Base-by-base conservation (phyloP, 2,113 vertebrate species). In the Pelmatolapia mariae region DNA sequence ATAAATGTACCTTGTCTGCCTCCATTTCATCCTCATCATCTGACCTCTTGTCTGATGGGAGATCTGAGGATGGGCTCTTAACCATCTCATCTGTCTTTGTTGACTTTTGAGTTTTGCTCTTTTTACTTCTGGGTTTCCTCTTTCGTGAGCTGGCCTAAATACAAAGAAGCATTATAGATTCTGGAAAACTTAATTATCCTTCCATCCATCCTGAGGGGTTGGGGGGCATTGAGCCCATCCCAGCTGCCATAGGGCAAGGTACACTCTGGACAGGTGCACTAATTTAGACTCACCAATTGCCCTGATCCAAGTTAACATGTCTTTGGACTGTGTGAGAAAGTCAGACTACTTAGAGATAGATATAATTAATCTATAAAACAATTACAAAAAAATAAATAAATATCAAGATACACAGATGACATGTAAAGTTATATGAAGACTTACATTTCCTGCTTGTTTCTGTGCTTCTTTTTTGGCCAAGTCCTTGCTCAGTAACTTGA, bases 401-500 rank as follows among this genome's bases (percentile, higher is more conserved):
- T 3, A 50, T 29, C 71, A 47, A 76, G 15, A 47, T 19, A 29
- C 24, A 50, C 43, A 78, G 15, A 76, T 47, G 22, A 47, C 13
- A 29, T 45, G 22, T 26, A 43, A 45, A 26, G 68, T 76, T 26
- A 47, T 19, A 50, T 47, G n/a, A 4, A 11, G 18, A 97, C 98
- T 97, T 95, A 99, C 98, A 40, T 93, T 95, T 80, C 98, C 98
- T 79, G 97, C 95, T 93, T 98, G 97, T 83, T 98, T 97, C 94
- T 98, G 98, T 57, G 98, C 98, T 96, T 99, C 98, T 87, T 97
- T 99, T 88, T 96, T 98, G 87, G 98, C 98, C 92, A 99, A 96
- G 90, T 99, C 98, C 94, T 97, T 99, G 96, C 97, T 98, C 57
- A 99, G 97, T 93, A 99, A 96, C 96, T 99, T 99, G 96, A 99